Base-by-base conservation (phyloP, 2,797 vertebrate genomes). In the Sphaeramia orbicularis region DNA sequence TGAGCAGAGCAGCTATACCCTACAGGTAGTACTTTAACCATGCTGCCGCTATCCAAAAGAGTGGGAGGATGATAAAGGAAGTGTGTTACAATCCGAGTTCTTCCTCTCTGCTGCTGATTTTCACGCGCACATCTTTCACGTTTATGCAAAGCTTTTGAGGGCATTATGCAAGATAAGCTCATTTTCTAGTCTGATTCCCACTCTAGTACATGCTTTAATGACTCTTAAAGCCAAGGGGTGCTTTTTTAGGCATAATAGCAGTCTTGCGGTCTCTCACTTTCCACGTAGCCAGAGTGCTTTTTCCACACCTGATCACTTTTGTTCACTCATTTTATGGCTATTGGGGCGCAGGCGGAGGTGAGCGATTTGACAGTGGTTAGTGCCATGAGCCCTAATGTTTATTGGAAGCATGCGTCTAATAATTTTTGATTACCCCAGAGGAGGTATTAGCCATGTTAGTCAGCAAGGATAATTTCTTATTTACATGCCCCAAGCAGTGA, bases 401-500 rank as follows among this genome's bases (percentile, higher is more conserved):
- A 92, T 91, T 93, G 92, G 91, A 92, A 90, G 92, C 88, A 74
- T 89, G 87, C 86, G 78, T 86, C 91, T 94, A 94, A 94, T 94
- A 93, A 92, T 95, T 94, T 93, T 90, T 93, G 92, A 95, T 94
- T 93, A 94, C 93, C 93, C 94, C 92, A 94, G 87, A 94, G 94
- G 93, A 93, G 90, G 92, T 92, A 93, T 94, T 94, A 93, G 90
- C 87, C 90, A 91, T 91, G 93, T 95, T 94, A 94, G 93, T 94
- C 93, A 94, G 94, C 92, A 93, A 93, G 93, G 93, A 94, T 95
- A 94, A 94, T 94, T 94, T 94, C 90, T 93, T 94, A 94, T 95
- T 94, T 94, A 93, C 93, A 94, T 89, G 93, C 94, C 93, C 86
- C 84, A 71, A 94, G 93, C 93, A 87, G 88, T 84, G 92, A 90